Evolutionary conservation across 2,888 invertebrate genomes (phyloP).

Genomic region (Julus scanicus): DNA sequence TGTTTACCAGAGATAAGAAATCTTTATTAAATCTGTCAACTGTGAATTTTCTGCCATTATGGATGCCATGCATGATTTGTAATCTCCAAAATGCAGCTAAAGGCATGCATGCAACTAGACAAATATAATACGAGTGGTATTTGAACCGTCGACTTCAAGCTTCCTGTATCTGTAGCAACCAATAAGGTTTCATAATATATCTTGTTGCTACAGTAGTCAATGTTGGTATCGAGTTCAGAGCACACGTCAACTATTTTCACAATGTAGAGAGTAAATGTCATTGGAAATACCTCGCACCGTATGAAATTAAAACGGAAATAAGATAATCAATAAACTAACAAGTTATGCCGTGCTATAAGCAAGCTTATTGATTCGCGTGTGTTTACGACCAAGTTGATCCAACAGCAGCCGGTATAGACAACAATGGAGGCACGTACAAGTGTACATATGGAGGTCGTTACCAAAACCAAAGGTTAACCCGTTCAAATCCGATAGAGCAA

Average conservation of each 20-base stretch:
- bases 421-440: neutral
- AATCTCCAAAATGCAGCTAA: neutral
- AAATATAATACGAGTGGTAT: neutral
- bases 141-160: neutral
- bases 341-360: neutral
- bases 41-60: neutral
- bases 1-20: neutral
- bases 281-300: constrained; percentile 10
- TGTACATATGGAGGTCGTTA: neutral
- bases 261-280: neutral
- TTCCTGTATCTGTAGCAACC: constrained; percentile 1
- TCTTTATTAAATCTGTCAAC: constrained; percentile 26
- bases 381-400: neutral
- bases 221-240: constrained; percentile 5
- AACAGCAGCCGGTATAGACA: neutral
- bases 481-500: neutral
- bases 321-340: constrained; percentile 36
- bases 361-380: neutral
- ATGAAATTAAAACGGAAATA: constrained; percentile 37
- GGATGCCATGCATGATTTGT: neutral
- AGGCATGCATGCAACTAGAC: neutral
- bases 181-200: neutral
- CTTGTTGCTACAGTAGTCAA: neutral
- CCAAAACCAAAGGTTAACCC: neutral
- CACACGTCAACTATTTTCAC: constrained; percentile 36